A percentile compares a stretch with the other conserved stretches of the same genome.
phyloP scores from a whole-genome alignment of 2,888 invertebrate species.

The Autographa gamma region DNA sequence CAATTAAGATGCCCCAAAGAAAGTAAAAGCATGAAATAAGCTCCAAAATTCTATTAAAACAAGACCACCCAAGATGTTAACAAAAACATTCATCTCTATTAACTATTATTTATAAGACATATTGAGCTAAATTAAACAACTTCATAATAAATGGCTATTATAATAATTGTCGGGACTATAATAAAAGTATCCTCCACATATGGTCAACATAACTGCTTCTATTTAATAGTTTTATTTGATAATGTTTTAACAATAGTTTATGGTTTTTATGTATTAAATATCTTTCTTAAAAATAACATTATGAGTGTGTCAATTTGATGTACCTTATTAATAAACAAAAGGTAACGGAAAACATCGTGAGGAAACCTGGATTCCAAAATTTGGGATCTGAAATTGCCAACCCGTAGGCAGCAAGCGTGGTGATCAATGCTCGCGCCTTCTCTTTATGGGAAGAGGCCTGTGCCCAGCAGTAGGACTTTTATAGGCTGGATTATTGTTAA shows the following conservation, averaged over 20 bases:
- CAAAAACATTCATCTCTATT: constrained; percentile 1
- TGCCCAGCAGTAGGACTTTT: too few relatives aligned
- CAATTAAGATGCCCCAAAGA: not conserved
- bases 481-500: too few relatives aligned
- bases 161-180: constrained; percentile 7
- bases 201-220: not conserved
- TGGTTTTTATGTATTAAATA: not conserved
- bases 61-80: not conserved
- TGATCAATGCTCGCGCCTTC: too few relatives aligned
- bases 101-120: constrained; percentile 4
- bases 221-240: not conserved
- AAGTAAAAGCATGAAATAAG: not conserved
- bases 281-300: too few relatives aligned
- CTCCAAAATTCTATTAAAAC: too few relatives aligned
- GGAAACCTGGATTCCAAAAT: too few relatives aligned
- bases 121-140: constrained; percentile 8
- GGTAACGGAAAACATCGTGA: too few relatives aligned
- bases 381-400: too few relatives aligned
- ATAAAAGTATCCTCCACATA: constrained; percentile 2
- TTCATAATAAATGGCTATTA: not conserved
- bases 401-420: too few relatives aligned
- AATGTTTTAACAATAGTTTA: not conserved
- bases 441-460: too few relatives aligned
- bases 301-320: too few relatives aligned
- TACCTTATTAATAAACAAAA: too few relatives aligned